Evolutionary conservation across 1,140 invertebrate genomes (phyloP).

Genomic region (Coelopa frigida): DNA sequence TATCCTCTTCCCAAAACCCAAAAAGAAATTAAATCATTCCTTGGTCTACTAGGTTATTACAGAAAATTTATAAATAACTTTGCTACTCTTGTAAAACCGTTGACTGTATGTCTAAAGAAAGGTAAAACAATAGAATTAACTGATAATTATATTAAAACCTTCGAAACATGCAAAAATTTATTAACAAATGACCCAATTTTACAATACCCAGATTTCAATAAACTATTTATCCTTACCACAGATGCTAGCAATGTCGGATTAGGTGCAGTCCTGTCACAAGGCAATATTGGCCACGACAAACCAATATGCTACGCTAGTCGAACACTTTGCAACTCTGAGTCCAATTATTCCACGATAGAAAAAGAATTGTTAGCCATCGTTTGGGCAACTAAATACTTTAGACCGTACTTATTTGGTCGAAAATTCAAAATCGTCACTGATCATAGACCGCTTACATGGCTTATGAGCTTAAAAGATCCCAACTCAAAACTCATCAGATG

Average conservation of each 20-base stretch:
- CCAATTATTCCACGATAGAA: conserved; percentile 43
- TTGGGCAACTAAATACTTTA: conserved; percentile 39
- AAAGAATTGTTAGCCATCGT: conserved; percentile 45
- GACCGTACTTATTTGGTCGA: conserved; percentile 20
- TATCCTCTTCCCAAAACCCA: background rate
- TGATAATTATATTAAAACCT: conserved; percentile 4
- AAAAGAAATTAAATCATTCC: conserved; percentile 1
- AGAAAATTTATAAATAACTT: conserved; percentile 1
- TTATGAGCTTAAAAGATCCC: background rate
- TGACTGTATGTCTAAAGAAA: conserved; percentile 1
- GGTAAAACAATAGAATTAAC: background rate
- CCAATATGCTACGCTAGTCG: conserved; percentile 38
- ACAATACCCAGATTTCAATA: background rate
- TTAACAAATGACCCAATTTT: conserved; percentile 1
- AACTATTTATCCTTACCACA: too few relatives aligned
- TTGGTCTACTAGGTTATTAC: conserved; percentile 3
- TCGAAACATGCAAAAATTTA: conserved; percentile 5
- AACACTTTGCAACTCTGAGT: conserved; percentile 34
- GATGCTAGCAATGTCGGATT: too few relatives aligned
- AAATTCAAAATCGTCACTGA: too few relatives aligned
- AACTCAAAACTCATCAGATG: conserved; percentile 5
- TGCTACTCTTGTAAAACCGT: conserved; percentile 1
- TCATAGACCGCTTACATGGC: conserved; percentile 2
- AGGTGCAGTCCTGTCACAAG: too few relatives aligned
- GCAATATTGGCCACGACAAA: too few relatives aligned